Conservation (phyloP, 2,113 vertebrate genomes). For the Lipophrys pholis region DNA sequence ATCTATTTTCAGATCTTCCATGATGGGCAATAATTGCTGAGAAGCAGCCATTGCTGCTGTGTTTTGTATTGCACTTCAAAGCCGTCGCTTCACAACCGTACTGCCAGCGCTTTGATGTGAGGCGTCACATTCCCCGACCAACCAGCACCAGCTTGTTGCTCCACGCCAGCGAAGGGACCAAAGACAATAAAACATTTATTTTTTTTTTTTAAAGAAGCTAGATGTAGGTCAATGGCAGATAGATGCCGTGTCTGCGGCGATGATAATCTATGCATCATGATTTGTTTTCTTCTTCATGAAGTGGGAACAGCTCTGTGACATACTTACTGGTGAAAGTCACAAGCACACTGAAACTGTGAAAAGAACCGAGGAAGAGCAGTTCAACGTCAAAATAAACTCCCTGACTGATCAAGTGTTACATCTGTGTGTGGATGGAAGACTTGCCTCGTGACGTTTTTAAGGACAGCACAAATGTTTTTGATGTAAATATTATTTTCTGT, state of each 20-base stretch:
- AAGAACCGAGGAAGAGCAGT: neutral
- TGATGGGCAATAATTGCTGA: slow-evolving; percentile 7
- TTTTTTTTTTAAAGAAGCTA: rapidly evolving
- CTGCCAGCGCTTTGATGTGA: slow-evolving; percentile 44
- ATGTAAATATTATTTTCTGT: neutral
- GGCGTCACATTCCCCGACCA: slow-evolving; percentile 18
- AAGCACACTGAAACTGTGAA: slow-evolving; percentile 1
- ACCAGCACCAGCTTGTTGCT: slow-evolving; percentile 2
- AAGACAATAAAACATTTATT: slow-evolving; percentile 2
- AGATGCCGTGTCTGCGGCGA: neutral
- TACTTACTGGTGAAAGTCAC: neutral
- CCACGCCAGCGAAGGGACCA: slow-evolving; percentile 5
- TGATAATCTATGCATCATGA: neutral
- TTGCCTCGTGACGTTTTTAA: neutral
- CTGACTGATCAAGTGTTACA: neutral
- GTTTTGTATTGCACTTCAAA: slow-evolving; percentile 52
- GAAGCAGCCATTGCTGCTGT: slow-evolving; percentile 20
- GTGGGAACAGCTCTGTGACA: neutral
- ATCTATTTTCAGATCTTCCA: slow-evolving; percentile 19
- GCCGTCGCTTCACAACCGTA: slow-evolving; percentile 2
- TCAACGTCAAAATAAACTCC: neutral
- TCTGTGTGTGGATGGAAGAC: neutral
- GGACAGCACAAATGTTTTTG: neutral
- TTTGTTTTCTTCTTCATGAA: neutral
- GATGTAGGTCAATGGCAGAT: slow-evolving; percentile 12